A percentile compares a stretch with the other conserved stretches of the same genome.
phyloP scores from a whole-genome alignment of 2,113 vertebrate species.

The Myotis lucifugus region DNA sequence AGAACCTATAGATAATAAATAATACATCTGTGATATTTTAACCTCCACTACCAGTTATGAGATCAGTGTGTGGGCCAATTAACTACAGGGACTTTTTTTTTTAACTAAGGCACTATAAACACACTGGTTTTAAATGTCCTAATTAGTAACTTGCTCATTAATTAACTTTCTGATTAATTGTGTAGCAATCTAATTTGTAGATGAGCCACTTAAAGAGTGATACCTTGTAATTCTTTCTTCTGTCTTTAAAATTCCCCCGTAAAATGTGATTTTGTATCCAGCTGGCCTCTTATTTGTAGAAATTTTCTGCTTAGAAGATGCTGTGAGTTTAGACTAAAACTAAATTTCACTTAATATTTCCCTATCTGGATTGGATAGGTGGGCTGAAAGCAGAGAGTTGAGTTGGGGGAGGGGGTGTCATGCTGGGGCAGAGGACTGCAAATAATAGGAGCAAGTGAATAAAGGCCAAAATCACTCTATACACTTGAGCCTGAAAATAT shows the following conservation, averaged over 20 bases:
- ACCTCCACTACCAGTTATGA: conserved; percentile 86
- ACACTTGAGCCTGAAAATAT: conserved; percentile 28
- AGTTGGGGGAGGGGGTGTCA: rapidly evolving
- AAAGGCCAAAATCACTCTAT: neutral
- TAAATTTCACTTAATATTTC: conserved; percentile 39
- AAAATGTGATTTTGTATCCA: conserved; percentile 77
- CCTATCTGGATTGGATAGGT: neutral
- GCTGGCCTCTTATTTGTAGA: conserved; percentile 37
- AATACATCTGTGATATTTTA: conserved; percentile 84
- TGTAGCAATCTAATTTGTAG: conserved; percentile 90
- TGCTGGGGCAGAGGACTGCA: neutral
- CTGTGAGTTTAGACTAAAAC: neutral
- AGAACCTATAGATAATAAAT: conserved; percentile 84
- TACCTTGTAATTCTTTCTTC: conserved; percentile 86
- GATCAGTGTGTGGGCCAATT: conserved; percentile 86
- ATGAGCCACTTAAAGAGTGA: conserved; percentile 87
- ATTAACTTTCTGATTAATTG: conserved; percentile 92
- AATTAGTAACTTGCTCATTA: conserved; percentile 91
- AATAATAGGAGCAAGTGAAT: neutral
- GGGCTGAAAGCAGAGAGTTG: neutral
- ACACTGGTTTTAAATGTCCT: conserved; percentile 88
- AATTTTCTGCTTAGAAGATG: neutral
- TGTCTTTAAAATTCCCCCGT: conserved; percentile 83
- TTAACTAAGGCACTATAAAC: conserved; percentile 85
- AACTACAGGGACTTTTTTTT: conserved; percentile 77